Evolutionary conservation across 2,888 invertebrate species (phyloP).

Genomic region (Desoria tigrina): DNA sequence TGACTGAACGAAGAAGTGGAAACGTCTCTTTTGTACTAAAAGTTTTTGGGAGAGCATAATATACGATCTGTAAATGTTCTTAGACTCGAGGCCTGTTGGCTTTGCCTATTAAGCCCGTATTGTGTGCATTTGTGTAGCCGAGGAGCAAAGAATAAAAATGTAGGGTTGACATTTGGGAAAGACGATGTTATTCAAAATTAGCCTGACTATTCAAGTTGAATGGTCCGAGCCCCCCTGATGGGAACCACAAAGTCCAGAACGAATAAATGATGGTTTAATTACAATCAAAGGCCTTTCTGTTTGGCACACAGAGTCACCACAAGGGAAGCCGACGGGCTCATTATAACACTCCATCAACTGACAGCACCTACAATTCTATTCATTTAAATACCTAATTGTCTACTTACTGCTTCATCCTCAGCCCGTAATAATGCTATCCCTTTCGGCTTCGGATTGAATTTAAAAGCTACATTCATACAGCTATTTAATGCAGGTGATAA

Average conservation of each 20-base stretch:
- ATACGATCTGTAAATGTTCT: too few relatives aligned
- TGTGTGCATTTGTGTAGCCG: constrained; percentile 4
- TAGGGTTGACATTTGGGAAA: constrained; percentile 44
- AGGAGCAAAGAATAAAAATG: constrained; percentile 17
- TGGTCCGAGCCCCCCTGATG: constrained; percentile 47
- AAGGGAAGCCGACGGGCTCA: constrained; percentile 2
- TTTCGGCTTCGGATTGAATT: constrained; percentile 1
- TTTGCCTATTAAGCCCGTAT: constrained; percentile 2
- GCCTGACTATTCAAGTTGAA: constrained; percentile 48
- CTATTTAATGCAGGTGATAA: neutral
- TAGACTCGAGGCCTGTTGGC: neutral
- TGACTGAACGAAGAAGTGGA: too few relatives aligned
- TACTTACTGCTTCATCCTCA: neutral
- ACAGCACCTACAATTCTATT: constrained; percentile 2
- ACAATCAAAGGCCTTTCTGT: constrained; percentile 18
- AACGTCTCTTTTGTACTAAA: too few relatives aligned
- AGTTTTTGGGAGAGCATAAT: too few relatives aligned
- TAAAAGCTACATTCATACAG: neutral
- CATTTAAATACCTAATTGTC: constrained; percentile 10
- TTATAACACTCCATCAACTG: constrained; percentile 3
- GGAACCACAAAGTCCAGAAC: constrained; percentile 51
- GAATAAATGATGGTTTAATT: constrained; percentile 54
- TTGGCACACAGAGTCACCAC: constrained; percentile 4
- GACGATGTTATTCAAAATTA: constrained; percentile 52
- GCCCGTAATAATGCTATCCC: neutral